Base-by-base conservation (phyloP, 2,113 vertebrate species). In the Zosterops lateralis region DNA sequence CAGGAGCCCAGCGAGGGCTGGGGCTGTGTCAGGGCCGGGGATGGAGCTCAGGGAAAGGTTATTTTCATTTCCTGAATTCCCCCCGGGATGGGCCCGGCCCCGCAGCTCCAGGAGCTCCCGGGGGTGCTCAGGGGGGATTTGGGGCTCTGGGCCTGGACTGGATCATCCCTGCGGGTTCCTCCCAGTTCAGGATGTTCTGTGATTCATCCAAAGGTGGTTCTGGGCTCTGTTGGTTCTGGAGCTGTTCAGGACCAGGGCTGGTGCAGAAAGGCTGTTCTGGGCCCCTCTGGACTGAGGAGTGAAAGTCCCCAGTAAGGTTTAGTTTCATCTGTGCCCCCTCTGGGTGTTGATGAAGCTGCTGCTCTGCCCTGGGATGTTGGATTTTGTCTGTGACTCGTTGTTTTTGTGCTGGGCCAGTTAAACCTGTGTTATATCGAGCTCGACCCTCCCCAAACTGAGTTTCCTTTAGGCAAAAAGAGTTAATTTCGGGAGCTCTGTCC, bases 261-360 rank as follows among this genome's bases (percentile, higher is more conserved):
- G 2, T 60, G 66, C 64, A 20, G 48, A 34, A 40, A 17, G 32
- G 5, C 21, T 38, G 3, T 0, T 58, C 53, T 42, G 76, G 50
- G 15, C 6, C 14, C 14, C 3, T 56, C 34, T 44, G 53, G 7
- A 4, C 4, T 50, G 31, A n/a, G 6, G 34, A 22, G 3, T 7
- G 40, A 3, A 66, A 42, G 15, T 31, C 38, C 4, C 19, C 7
- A 6, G 0, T 4, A 0, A 4, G 24, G 2, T 40, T 31, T 26
- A 1, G 6, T 5, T 73, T 16, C 36, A 1, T 4, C 4, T 7
- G 1, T 0, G 3, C 36, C 53, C 34, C 24, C 60, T 15, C 15
- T 8, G 6, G 3, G 0, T 36, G 19, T 51, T 2, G 2, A 3
- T 9, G 6, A 10, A 79, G 78, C 58, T 17, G 65, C 78, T 53